These are phyloP conservation scores for Harpagus bidentatus DNA, from an alignment of 2,113 vertebrate species.

Conservation along the genomic window DNA sequence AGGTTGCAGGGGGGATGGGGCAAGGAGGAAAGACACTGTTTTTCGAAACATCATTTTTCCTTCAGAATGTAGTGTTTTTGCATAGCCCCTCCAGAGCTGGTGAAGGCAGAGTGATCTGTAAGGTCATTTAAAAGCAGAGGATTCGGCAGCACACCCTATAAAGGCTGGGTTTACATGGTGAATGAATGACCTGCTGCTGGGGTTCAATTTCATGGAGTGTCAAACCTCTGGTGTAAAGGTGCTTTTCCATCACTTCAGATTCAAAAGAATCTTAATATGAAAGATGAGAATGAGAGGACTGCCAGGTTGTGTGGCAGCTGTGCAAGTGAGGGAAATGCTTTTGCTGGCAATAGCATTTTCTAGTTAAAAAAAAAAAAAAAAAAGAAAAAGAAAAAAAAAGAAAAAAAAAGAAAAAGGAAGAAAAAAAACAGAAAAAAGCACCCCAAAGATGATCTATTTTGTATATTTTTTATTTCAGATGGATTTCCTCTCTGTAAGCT, in stretches of 20 bases:
- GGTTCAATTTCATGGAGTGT: constrained; percentile 29
- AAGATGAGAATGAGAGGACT: constrained; percentile 39
- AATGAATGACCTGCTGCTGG: constrained; percentile 5
- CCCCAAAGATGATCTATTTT: background rate
- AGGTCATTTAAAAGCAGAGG: background rate
- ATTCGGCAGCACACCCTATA: background rate
- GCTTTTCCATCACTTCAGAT: constrained; percentile 49
- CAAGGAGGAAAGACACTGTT: background rate
- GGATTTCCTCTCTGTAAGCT: background rate
- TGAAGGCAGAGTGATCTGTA: constrained; percentile 7
- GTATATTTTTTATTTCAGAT: background rate
- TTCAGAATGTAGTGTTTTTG: background rate
- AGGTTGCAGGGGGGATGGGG: background rate
- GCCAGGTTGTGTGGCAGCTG: constrained; percentile 44
- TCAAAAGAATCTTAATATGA: constrained; percentile 56
- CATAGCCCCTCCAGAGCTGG: background rate
- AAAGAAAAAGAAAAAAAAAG: background rate
- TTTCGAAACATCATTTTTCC: constrained; percentile 9
- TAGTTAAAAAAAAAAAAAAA: background rate
- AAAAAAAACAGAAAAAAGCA: background rate
- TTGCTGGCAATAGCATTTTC: constrained; percentile 20
- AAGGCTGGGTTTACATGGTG: background rate
- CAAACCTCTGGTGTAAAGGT: constrained; percentile 12
- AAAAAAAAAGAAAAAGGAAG: background rate
- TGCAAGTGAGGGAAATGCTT: constrained; percentile 42